Evolutionary conservation across 2,113 vertebrate genomes (phyloP).

Genomic region (Cyprinodon variegatus): DNA sequence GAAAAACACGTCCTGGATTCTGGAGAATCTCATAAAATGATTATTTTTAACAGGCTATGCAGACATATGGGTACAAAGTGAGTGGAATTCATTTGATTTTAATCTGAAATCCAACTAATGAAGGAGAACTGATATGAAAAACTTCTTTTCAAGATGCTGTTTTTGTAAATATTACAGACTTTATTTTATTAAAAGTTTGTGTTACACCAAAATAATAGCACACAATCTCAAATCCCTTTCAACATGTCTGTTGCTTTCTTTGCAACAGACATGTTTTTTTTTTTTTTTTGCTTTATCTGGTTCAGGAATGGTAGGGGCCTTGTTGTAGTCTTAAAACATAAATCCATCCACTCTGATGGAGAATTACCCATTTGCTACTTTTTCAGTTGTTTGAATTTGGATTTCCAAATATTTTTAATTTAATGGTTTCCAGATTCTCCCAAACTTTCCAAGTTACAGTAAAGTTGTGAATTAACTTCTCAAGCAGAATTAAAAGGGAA

Average conservation of each 20-base stretch:
- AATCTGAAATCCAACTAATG: slow-evolving; percentile 9
- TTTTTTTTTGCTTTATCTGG: too few relatives aligned
- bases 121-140: background rate
- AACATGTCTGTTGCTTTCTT: background rate
- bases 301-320: too few relatives aligned
- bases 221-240: background rate
- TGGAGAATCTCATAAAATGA: slow-evolving; percentile 17
- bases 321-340: background rate
- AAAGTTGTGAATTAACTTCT: too few relatives aligned
- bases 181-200: background rate
- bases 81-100: slow-evolving; percentile 14
- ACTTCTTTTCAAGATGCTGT: slow-evolving; percentile 18
- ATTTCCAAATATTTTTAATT: too few relatives aligned
- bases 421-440: too few relatives aligned
- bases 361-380: background rate
- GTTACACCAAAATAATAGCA: background rate
- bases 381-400: background rate
- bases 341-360: too few relatives aligned
- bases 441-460: too few relatives aligned
- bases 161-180: too few relatives aligned
- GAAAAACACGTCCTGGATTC: slow-evolving; percentile 43
- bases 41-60: slow-evolving; percentile 3
- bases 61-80: slow-evolving; percentile 5
- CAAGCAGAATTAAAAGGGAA: too few relatives aligned
- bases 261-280: too few relatives aligned